Evolutionary conservation across 2,888 invertebrate species (phyloP), one percentile per base, ranked within the genome.

Genomic region (Lissonota sp.): DNA sequence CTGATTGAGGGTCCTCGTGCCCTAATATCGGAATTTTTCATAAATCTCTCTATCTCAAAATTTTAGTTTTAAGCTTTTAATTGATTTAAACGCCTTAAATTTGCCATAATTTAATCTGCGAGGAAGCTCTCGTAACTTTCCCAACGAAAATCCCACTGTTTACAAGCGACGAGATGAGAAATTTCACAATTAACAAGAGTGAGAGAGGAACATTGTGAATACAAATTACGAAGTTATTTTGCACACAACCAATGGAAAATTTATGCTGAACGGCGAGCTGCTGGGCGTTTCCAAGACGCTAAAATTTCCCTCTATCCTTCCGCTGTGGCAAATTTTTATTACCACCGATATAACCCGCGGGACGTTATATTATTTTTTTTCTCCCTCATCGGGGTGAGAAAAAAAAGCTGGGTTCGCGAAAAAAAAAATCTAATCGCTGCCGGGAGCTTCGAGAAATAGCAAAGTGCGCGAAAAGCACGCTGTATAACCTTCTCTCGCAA

Each of bases 1-100:
- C 64, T 83, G 71, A 83, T 84, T 84, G 79, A 81, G 83, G 80
- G 74, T 70, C 75, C 71, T 74, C 74, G 58, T 60, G 69, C 64
- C 58, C 49, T 10, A n/a, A n/a, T 12, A 37, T 58, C 12, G 55
- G 39, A 39, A 58, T 69, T 64, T 66, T 26, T 75, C 40, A 42
- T 70, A 40, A 44, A 6, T 55, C 67, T 26, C 16, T 69, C 49
- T 55, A n/a, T 79, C 8, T 64, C 72, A n/a, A n/a, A n/a, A n/a
- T n/a, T 16, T 10, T 57, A 10, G 46, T 40, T 46, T n/a, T n/a
- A n/a, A n/a, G n/a, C n/a, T 83, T 72, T 53, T 72, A 78, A 57
- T 76, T 12, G 46, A 80, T 58, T 80, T 58, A 71, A 14, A 16
- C 49, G 16, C 49, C 42, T 62, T 14, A 67, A 16, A 57, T 26